phyloP scores from a whole-genome alignment of 2,888 invertebrate species.

The Dioctria rufipes region DNA sequence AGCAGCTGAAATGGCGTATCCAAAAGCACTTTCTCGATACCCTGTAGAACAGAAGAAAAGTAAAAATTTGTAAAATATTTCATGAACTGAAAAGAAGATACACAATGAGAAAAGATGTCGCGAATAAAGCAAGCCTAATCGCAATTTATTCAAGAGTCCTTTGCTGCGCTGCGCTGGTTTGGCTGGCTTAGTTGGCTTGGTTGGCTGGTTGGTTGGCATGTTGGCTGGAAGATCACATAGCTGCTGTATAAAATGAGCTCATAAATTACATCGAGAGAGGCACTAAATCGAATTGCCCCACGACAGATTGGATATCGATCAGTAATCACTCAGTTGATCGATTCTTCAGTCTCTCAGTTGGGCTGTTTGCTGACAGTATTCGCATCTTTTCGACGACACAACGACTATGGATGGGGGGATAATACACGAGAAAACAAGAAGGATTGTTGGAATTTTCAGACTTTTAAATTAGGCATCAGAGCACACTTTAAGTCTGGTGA shows the following conservation, averaged over 20 bases:
- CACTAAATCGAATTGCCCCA: constrained; percentile 60
- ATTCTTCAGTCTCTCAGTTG: constrained; percentile 32
- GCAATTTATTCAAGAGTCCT: constrained; percentile 48
- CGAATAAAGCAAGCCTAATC: constrained; percentile 18
- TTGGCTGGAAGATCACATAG: constrained; percentile 23
- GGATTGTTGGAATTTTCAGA: constrained; percentile 45
- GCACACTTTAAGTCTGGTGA: constrained; percentile 47
- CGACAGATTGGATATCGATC: constrained; percentile 61
- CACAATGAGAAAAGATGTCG: constrained; percentile 25
- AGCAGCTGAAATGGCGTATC: constrained; percentile 90
- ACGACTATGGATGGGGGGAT: background rate
- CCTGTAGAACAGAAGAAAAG: constrained; percentile 73
- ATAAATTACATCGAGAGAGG: constrained; percentile 57
- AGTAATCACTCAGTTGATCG: constrained; percentile 59
- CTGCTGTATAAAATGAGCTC: constrained; percentile 58
- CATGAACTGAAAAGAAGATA: background rate
- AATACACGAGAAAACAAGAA: background rate
- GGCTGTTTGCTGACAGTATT: background rate
- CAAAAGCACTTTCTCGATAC: constrained; percentile 91
- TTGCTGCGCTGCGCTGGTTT: background rate
- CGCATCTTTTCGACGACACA: constrained; percentile 18
- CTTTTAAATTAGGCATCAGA: constrained; percentile 58
- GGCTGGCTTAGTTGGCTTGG: background rate
- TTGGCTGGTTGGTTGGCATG: background rate
- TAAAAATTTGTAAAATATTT: constrained; percentile 19